Evolutionary conservation across 2,888 invertebrate genomes (phyloP).

Genomic region (Leptogaster cylindrica): DNA sequence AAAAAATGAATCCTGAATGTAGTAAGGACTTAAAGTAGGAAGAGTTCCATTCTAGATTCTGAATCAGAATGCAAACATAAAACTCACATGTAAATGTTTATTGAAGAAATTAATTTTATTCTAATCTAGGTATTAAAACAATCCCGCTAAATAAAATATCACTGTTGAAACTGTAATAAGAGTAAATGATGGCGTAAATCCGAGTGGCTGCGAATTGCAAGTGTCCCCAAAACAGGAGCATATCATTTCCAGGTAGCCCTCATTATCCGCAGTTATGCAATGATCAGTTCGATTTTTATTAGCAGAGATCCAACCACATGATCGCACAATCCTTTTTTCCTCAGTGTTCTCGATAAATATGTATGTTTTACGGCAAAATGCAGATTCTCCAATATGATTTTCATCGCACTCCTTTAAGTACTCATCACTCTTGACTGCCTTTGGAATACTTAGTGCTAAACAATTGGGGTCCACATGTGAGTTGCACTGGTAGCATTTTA

Average conservation of each 20-base stretch:
- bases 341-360: constrained; percentile 66
- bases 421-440: constrained; percentile 61
- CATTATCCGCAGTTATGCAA: constrained; percentile 70
- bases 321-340: constrained; percentile 63
- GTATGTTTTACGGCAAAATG: constrained; percentile 74
- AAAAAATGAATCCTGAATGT: too few species aligned
- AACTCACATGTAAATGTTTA: too few species aligned
- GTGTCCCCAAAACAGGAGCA: constrained; percentile 70
- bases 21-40: too few species aligned
- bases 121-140: too few species aligned
- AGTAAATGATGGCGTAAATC: neutral
- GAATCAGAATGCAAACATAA: too few species aligned
- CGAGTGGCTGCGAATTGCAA: constrained; percentile 63
- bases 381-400: constrained; percentile 58
- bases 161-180: constrained; percentile 5
- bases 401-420: constrained; percentile 63
- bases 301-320: constrained; percentile 69
- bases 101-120: too few species aligned
- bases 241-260: constrained; percentile 68
- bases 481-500: constrained; percentile 78
- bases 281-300: constrained; percentile 53
- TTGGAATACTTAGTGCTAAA: constrained; percentile 64
- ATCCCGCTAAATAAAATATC: too few species aligned
- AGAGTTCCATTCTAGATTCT: too few species aligned
- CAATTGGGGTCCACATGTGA: constrained; percentile 74